Percentiles rank a stretch among this genome's conserved stretches.
Evolutionary conservation across 2,797 vertebrate genomes (phyloP).

Genomic region (Sandelia bainsii): DNA sequence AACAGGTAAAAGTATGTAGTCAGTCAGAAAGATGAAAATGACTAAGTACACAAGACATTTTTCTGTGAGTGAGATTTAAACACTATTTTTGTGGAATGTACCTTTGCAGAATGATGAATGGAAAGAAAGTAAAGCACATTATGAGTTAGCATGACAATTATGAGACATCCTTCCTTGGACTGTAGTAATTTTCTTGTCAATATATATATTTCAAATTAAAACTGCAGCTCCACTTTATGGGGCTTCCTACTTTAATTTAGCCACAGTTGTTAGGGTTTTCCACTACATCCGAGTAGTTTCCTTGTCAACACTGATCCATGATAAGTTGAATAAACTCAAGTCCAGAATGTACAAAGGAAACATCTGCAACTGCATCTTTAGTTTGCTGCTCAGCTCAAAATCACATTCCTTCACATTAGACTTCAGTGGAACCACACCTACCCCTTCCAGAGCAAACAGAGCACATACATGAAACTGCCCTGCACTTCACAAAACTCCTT

Average conservation of each 20-base stretch:
- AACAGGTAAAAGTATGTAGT: slow-evolving; percentile 35
- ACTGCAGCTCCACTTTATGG: not conserved
- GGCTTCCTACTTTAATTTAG: not conserved
- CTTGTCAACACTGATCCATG: not conserved
- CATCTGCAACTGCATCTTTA: not conserved
- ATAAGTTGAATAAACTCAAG: not conserved
- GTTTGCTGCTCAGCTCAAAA: not conserved
- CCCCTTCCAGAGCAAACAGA: not conserved
- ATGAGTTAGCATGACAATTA: slow-evolving; percentile 15
- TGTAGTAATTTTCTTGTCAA: slow-evolving; percentile 12
- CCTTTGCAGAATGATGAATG: not conserved
- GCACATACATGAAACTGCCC: slow-evolving; percentile 1
- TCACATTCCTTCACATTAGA: not conserved
- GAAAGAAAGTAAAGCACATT: slow-evolving; percentile 17
- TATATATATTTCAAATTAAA: slow-evolving; percentile 10
- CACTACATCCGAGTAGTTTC: not conserved
- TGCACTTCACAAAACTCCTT: not conserved
- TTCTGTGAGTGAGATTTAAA: slow-evolving; percentile 42
- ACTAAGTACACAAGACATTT: slow-evolving; percentile 12
- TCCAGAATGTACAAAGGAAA: not conserved
- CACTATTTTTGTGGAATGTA: slow-evolving; percentile 1
- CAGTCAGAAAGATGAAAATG: slow-evolving; percentile 45
- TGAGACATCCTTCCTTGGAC: not conserved
- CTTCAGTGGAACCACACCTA: not conserved
- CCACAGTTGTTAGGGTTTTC: not conserved